phyloP scores from a whole-genome alignment of 1,140 invertebrate genomes.

The Drosophila oshimai region DNA sequence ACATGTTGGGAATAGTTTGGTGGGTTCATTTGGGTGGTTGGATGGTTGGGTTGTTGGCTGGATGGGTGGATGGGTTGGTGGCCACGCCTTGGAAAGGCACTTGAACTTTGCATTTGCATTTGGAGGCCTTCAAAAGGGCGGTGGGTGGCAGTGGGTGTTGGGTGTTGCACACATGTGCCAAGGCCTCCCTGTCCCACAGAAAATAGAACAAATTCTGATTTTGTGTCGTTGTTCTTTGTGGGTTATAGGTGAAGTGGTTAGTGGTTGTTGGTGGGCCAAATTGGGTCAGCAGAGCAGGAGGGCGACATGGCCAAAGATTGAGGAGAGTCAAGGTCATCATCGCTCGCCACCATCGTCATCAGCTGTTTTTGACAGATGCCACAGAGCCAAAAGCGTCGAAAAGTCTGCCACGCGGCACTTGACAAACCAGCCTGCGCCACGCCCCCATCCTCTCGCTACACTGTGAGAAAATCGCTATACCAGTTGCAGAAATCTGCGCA shows the following conservation, averaged over 20 bases:
- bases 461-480: neutral
- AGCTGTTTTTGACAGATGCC: constrained; percentile 45
- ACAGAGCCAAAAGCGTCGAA: constrained; percentile 19
- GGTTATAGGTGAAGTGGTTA: constrained; percentile 13
- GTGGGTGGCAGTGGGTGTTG: neutral
- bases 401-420: constrained; percentile 41
- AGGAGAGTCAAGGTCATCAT: constrained; percentile 51
- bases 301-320: neutral
- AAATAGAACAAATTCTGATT: constrained; percentile 37
- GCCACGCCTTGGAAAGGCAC: constrained; percentile 63
- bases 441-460: neutral
- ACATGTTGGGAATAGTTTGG: constrained; percentile 10
- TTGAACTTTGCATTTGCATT: constrained; percentile 75
- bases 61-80: neutral
- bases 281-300: constrained; percentile 37
- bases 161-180: constrained; percentile 22
- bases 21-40: neutral
- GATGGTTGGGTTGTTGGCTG: neutral
- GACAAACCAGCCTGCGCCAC: constrained; percentile 1
- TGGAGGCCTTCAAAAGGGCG: constrained; percentile 47
- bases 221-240: constrained; percentile 20
- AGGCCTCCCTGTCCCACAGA: constrained; percentile 32
- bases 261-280: constrained; percentile 15
- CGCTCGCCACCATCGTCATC: constrained; percentile 18
- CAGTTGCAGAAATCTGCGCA: too few relatives aligned